Conservation (phyloP, 2,888 invertebrate genomes). For the Caenorhabditis sp. region DNA sequence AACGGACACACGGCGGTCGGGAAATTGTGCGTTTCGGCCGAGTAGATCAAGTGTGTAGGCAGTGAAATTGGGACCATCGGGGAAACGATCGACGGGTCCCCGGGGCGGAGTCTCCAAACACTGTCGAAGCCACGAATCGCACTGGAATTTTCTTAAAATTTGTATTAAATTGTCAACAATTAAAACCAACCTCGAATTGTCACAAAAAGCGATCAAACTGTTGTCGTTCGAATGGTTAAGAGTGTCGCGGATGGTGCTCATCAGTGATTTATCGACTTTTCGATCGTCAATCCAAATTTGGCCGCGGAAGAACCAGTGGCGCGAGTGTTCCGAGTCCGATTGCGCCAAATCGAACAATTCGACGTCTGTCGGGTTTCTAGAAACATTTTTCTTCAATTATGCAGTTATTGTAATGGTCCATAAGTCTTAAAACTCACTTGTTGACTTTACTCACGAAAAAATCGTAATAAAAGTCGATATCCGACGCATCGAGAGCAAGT, state of each 20-base stretch:
- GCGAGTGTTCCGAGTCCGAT: conserved; percentile 89
- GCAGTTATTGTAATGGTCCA: no score
- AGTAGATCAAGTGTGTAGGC: conserved; percentile 92
- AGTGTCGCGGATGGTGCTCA: conserved; percentile 93
- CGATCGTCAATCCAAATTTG: conserved; percentile 88
- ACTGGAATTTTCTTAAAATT: no score
- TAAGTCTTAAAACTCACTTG: conserved; percentile 39
- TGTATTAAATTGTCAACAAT: no score
- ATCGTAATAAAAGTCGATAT: conserved; percentile 70
- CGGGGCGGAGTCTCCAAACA: conserved; percentile 84
- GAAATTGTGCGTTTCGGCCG: conserved; percentile 99
- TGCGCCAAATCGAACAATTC: conserved; percentile 98
- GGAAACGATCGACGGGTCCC: conserved; percentile 84
- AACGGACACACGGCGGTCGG: conserved; percentile 84
- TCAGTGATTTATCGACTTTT: conserved; percentile 85
- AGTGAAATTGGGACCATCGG: conserved; percentile 82
- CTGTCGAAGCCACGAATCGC: conserved; percentile 42
- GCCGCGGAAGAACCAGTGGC: conserved; percentile 87
- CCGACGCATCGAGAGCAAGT: conserved; percentile 70
- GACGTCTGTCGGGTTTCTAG: conserved; percentile 94
- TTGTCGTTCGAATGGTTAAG: conserved; percentile 89
- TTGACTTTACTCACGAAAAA: conserved; percentile 68
- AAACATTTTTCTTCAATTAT: no score
- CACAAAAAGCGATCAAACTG: conserved; percentile 96
- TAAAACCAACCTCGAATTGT: conserved; percentile 88